A percentile compares a stretch with the other conserved stretches of the same genome.
These are phyloP conservation scores for Campodea augens DNA, from an alignment of 1,140 invertebrate species.

Conservation along the genomic window DNA sequence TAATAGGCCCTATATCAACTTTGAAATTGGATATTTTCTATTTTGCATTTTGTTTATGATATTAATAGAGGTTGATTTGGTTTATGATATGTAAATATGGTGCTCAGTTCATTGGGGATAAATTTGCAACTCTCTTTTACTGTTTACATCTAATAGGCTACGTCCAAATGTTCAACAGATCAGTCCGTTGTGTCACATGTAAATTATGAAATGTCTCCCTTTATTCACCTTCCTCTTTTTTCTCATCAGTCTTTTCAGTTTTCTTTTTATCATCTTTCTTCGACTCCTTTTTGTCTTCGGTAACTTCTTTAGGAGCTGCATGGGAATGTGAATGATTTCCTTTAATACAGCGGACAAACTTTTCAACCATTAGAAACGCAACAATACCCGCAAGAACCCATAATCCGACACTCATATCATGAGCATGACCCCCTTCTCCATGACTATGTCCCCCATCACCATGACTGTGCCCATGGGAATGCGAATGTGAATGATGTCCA, in stretches of 20 bases:
- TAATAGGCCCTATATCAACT: no score
- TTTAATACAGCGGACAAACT: slow-evolving; percentile 74
- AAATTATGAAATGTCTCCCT: slow-evolving; percentile 18
- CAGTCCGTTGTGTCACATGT: no score
- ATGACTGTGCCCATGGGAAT: slow-evolving; percentile 33
- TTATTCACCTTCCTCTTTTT: slow-evolving; percentile 22
- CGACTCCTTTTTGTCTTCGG: slow-evolving; percentile 12
- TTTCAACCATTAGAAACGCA: slow-evolving; percentile 79
- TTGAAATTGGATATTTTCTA: no score
- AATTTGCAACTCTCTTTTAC: no score
- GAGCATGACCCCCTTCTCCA: slow-evolving; percentile 26
- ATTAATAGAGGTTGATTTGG: no score
- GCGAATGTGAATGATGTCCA: slow-evolving; percentile 26
- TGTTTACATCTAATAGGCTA: no score
- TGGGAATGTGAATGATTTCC: slow-evolving; percentile 51
- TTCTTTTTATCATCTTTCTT: slow-evolving; percentile 13
- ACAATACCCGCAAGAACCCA: slow-evolving; percentile 81
- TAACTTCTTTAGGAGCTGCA: slow-evolving; percentile 16
- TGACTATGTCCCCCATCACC: slow-evolving; percentile 24
- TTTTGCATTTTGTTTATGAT: no score
- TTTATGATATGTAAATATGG: no score
- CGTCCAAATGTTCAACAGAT: no score
- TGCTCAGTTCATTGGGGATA: no score
- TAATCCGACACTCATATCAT: slow-evolving; percentile 71
- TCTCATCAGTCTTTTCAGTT: slow-evolving; percentile 26